These are phyloP conservation scores for Campodea augens DNA, from an alignment of 1,140 invertebrate species.

Conservation along the genomic window DNA sequence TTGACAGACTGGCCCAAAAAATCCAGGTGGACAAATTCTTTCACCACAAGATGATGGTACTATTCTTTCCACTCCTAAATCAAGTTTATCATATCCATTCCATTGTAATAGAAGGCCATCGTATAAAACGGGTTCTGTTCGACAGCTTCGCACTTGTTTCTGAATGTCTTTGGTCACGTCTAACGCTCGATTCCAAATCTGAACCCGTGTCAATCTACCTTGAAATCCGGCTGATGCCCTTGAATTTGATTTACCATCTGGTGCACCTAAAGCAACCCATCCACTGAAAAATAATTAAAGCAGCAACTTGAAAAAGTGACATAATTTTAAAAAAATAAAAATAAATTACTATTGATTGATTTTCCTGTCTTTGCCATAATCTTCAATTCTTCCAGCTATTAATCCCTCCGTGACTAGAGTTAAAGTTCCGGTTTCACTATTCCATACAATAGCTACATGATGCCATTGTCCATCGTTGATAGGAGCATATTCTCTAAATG, in stretches of 20 bases:
- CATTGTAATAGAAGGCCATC: slow-evolving; percentile 69
- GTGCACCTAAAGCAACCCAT: slow-evolving; percentile 82
- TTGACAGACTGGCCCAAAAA: slow-evolving; percentile 62
- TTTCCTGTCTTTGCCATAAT: slow-evolving; percentile 55
- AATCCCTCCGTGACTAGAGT: slow-evolving; percentile 79
- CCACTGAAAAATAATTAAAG: slow-evolving; percentile 34
- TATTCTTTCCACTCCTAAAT: slow-evolving; percentile 73
- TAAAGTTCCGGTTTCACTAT: slow-evolving; percentile 59
- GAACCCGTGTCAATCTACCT: slow-evolving; percentile 82
- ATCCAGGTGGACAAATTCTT: slow-evolving; percentile 63
- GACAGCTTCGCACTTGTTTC: slow-evolving; percentile 66
- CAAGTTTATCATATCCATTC: slow-evolving; percentile 75
- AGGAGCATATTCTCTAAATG: slow-evolving; percentile 75
- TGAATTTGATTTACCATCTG: slow-evolving; percentile 44
- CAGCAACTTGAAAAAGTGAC: slow-evolving; percentile 4
- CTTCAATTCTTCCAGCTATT: slow-evolving; percentile 72
- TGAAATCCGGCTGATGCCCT: slow-evolving; percentile 79
- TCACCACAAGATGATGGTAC: slow-evolving; percentile 83
- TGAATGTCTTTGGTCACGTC: slow-evolving; percentile 86
- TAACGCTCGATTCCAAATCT: slow-evolving; percentile 78
- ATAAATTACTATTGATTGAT: slow-evolving; percentile 57
- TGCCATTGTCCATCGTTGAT: slow-evolving; percentile 95
- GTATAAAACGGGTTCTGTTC: slow-evolving; percentile 77
- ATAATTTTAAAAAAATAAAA: slow-evolving; percentile 3
- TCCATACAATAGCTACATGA: slow-evolving; percentile 85